phyloP scores from a whole-genome alignment of 2,797 vertebrate genomes.

The Smutsia temminckii region DNA sequence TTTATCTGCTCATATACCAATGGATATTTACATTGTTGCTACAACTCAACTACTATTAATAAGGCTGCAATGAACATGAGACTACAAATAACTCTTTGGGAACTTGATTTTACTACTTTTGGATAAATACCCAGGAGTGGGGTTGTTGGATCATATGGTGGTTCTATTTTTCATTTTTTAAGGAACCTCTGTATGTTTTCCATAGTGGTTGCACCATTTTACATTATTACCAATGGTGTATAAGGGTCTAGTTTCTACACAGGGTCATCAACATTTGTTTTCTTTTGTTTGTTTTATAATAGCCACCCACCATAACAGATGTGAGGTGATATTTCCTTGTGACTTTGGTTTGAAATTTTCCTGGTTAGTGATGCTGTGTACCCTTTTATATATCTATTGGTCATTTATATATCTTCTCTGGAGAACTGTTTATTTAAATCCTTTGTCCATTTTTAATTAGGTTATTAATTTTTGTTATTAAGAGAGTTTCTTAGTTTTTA shows the following conservation, averaged over 20 bases:
- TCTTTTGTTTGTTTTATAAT: neutral
- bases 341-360: neutral
- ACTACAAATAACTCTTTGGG: neutral
- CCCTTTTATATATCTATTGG: neutral
- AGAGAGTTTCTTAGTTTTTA: neutral
- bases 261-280: neutral
- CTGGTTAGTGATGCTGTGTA: too few species aligned
- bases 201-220: neutral
- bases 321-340: neutral
- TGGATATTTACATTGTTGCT: neutral
- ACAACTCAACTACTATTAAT: neutral
- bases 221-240: neutral
- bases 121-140: neutral
- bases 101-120: neutral
- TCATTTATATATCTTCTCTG: neutral
- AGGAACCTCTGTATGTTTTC: neutral
- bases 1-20: neutral
- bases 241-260: neutral
- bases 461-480: neutral
- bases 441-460: neutral
- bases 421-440: neutral
- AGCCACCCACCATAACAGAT: neutral
- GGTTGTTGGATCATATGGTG: neutral
- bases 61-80: neutral
- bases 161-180: neutral